Conservation (phyloP, 1,140 invertebrate genomes). For the roundworm (Caenorhabditis elegans) region WBcel235 BX284606.5:9533501-9534000, state of each 20-base stretch:
- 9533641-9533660: no score
- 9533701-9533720: no score
- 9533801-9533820: slow-evolving; percentile 39
- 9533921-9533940: slow-evolving; percentile 38
- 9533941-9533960: slow-evolving; percentile 40
- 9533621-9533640: no score
- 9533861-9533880: slow-evolving; percentile 35
- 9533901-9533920: slow-evolving; percentile 12
- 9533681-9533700: no score
- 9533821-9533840: slow-evolving; percentile 35
- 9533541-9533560: no score
- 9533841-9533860: slow-evolving; percentile 41
- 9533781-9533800: slow-evolving; percentile 31
- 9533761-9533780: slow-evolving; percentile 43
- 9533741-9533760: slow-evolving; percentile 38
- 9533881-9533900: not conserved
- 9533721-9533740: not conserved
- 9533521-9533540: no score
- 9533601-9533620: no score
- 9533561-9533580: no score
- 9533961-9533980: slow-evolving; percentile 33
- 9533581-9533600: no score
- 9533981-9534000: slow-evolving; percentile 24
- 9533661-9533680: no score
- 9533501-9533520: no score